Base-by-base conservation (phyloP, 2,888 invertebrate genomes). In the Platynereis dumerilii region DNA sequence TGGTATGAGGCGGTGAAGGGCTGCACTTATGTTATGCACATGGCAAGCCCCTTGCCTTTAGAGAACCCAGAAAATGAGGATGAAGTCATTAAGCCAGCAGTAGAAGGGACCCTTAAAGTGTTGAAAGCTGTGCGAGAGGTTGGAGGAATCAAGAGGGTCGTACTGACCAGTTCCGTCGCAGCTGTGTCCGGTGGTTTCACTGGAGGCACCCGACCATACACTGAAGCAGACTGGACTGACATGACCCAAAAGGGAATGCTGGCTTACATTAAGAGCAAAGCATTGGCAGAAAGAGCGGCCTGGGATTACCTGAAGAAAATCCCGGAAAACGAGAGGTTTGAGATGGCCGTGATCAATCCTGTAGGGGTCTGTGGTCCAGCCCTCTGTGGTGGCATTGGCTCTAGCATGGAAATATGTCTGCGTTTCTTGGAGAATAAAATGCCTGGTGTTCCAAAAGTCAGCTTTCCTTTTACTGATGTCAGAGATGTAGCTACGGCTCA, bases 241-340 rank as follows among this genome's bases (percentile, higher is more conserved):
- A 17, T 53, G 2, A 22, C 73, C 2, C 7, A 45, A 5, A 22
- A 27, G 26, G 20, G 17, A 7, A 26, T 26, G 28, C 28, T 82
- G 82, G 42, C 82, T n/a, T 85, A 86, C 68, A 76, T 77, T 39
- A 85, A 84, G 72, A 85, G 86, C 68, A 87, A 87, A 73, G 84
- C 85, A 10, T 74, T 86, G 59, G 87, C 87, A 1, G 87, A 87
- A 73, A 85, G 83, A 69, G 85, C 86, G 20, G 87, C 87, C 0
- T 87, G 87, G 87, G 84, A 87, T 64, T 87, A 85, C 72, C 79
- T 87, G 7, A 81, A 86, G 66, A 82, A 84, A 58, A 74, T 85
- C 20, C 81, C 84, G 72, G 85, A 54, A 7, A 26, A 55, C 1
- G 24, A 61, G 28, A 63, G 45, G 68, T 85, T 87, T 69, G 85